Base-by-base conservation (phyloP, 1,140 invertebrate genomes). In the Rhyzopertha dominica region DNA sequence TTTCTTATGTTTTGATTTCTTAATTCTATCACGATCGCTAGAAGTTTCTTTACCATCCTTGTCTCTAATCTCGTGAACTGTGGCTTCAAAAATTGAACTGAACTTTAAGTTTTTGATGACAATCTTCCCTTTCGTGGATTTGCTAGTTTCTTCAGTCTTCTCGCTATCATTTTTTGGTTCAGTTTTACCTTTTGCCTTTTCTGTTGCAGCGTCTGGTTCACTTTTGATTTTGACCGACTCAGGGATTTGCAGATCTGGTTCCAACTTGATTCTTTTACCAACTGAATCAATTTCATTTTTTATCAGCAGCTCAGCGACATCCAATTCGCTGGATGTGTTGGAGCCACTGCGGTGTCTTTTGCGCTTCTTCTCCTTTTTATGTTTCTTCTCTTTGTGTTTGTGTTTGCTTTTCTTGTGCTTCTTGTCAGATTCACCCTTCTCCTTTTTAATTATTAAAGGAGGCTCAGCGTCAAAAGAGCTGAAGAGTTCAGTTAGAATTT, bases 401-500 rank as follows among this genome's bases (percentile, higher is more conserved):
- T 70, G 63, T 54, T 72, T 76, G 37, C 72, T 75, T 54, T 75
- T 80, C 53, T 77, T 77, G 38, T 70, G 69, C 53, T 74, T 78
- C 52, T 67, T 76, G 16, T 53, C 52, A 47, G 58, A 68, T 59
- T 68, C 71, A 16, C 66, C 59, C 54, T 81, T 75, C 54, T 70
- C 71, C 40, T 77, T 76, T 58, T 79, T 78, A 37, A 74, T 61
- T 43, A 76, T 76, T 43, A 70, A 69, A 5, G 78, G 76, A 28
- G 77, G 78, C 41, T 72, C 72, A 18, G 74, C 78, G 57, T 84
- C 80, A 56, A 85, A 84, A 3, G 80, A 83, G 36, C 78, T 74
- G 55, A 89, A 89, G 0, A 89, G 69, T 65, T 88, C 85, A 0
- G 82, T 82, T 5, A 89, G 69, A 56, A 89, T 87, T 62, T 89